Percentiles rank a stretch among this genome's conserved stretches.
Evolutionary conservation across 2,113 vertebrate species (phyloP).

Genomic region (Jaculus jaculus): DNA sequence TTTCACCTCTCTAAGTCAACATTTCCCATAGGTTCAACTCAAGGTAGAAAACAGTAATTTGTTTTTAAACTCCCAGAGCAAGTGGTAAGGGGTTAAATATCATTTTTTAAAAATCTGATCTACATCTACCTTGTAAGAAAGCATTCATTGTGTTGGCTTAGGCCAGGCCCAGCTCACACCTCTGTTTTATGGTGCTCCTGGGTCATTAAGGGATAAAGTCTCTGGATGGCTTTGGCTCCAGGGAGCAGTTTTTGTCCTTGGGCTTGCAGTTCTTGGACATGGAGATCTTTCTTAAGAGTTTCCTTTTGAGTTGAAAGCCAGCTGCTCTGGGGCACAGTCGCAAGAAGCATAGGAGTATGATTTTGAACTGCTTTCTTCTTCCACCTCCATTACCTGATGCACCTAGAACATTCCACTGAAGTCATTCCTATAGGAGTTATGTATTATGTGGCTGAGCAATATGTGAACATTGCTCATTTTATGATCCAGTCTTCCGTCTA

Average conservation of each 20-base stretch:
- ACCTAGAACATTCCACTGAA: background rate
- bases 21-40: background rate
- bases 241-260: background rate
- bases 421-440: background rate
- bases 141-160: constrained; percentile 51
- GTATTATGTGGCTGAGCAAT: background rate
- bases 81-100: constrained; percentile 27
- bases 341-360: background rate
- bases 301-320: background rate
- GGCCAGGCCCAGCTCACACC: background rate
- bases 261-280: background rate
- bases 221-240: background rate
- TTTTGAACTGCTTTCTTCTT: background rate
- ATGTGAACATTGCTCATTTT: background rate
- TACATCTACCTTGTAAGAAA: constrained; percentile 39
- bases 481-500: background rate
- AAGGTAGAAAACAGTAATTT: background rate
- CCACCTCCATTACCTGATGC: background rate
- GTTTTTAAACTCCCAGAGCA: constrained; percentile 39
- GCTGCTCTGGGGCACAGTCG: background rate
- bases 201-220: constrained; percentile 23
- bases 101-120: constrained; percentile 48
- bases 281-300: background rate
- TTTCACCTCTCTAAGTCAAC: constrained; percentile 47
- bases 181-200: background rate